These are phyloP conservation scores for Panagrolaimus sp. DNA, from an alignment of 1,140 invertebrate species.

Conservation along the genomic window DNA sequence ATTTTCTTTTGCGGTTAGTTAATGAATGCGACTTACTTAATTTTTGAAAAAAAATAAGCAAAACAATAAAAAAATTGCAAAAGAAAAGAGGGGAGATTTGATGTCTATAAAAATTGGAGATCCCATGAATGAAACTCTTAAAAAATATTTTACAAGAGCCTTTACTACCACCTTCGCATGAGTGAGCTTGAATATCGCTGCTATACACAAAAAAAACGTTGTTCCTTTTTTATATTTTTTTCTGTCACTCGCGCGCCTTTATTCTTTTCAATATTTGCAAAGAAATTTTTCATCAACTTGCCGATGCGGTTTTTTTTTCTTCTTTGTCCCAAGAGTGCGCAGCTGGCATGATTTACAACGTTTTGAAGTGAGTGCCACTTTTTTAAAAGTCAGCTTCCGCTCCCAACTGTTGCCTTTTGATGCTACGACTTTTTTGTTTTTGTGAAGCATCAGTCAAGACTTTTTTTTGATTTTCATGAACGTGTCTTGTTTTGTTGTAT, in stretches of 20 bases:
- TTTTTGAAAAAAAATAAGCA: no score
- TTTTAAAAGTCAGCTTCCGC: not conserved
- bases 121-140: no score
- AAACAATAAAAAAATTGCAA: no score
- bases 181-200: no score
- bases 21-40: no score
- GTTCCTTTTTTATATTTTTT: no score
- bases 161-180: no score
- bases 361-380: not conserved
- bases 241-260: not conserved
- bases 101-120: no score
- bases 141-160: no score
- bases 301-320: constrained; percentile 9
- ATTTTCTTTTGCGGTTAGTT: constrained; percentile 1
- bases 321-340: constrained; percentile 12
- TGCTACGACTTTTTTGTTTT: not conserved
- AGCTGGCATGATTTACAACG: constrained; percentile 13
- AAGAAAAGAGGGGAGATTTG: no score
- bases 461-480: not conserved
- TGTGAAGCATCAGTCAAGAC: constrained; percentile 10
- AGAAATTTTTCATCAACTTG: constrained; percentile 14
- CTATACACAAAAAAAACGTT: no score
- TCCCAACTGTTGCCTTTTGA: constrained; percentile 9
- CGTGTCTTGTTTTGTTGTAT: not conserved
- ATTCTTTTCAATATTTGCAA: constrained; percentile 15